These are phyloP conservation scores for Onchidella celtica DNA, from an alignment of 2,888 invertebrate species.

Conservation along the genomic window DNA sequence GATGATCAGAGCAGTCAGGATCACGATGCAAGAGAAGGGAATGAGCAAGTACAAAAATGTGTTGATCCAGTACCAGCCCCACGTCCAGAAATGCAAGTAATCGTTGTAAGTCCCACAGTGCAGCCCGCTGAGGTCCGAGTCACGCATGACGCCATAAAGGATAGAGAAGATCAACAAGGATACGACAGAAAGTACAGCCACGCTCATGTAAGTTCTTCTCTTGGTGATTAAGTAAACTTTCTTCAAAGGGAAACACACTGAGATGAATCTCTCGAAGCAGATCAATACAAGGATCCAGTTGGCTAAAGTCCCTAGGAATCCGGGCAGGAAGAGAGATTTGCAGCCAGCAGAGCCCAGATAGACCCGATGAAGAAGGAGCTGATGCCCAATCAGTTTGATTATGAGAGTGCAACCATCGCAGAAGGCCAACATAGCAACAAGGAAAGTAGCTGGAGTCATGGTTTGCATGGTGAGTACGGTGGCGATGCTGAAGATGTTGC, in stretches of 20 bases:
- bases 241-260: conserved; percentile 66
- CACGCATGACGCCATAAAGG: conserved; percentile 44
- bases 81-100: conserved; percentile 34
- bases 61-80: conserved; percentile 50
- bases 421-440: conserved; percentile 50
- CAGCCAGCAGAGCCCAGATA: conserved; percentile 37
- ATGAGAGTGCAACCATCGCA: conserved; percentile 44
- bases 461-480: conserved; percentile 52
- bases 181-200: conserved; percentile 7
- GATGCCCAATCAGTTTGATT: conserved; percentile 46
- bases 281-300: conserved; percentile 53
- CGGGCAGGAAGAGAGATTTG: conserved; percentile 21
- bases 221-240: conserved; percentile 49
- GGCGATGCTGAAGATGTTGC: conserved; percentile 48
- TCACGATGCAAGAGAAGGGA: conserved; percentile 30
- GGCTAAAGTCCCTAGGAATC: conserved; percentile 41
- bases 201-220: conserved; percentile 39
- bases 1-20: conserved; percentile 50
- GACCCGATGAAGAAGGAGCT: conserved; percentile 20
- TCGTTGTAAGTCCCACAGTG: conserved; percentile 24
- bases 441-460: conserved; percentile 49
- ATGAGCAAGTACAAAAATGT: conserved; percentile 30
- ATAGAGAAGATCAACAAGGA: conserved; percentile 25
- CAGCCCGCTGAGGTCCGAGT: neutral
- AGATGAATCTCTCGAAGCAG: conserved; percentile 53